Evolutionary conservation across 92 coral and sea anemone species (phyloP), one percentile per base, ranked within the genome.

Genomic region (Micromussa lordhowensis): DNA sequence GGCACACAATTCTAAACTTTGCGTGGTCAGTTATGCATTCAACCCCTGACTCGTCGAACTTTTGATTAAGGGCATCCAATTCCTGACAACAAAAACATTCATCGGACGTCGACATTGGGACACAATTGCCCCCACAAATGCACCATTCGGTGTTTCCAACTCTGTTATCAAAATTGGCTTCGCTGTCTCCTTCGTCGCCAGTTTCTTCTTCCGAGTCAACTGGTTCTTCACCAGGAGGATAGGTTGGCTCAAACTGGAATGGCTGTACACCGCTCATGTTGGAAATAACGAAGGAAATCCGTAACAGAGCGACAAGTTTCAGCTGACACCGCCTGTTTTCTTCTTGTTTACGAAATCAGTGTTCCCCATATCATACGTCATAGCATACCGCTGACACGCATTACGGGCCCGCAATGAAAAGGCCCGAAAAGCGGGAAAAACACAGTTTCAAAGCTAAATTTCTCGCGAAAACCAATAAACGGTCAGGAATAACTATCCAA

Each of bases 1-100:
- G 68, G 54, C 94, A 88, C 32, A 88, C 91, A 49, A 88, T 66
- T 36, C 32, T 76, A 28, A 91, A 88, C 35, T 79, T 88, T 30
- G 68, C 58, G 21, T 87, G 93, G 22, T 64, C 73, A 7, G 93
- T 87, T 34, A 86, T 18, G 34, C 78, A 74, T 24, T 31, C 57
- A 63, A 63, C 29, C 35, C 21, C 58, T 7, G 3, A 55, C 49
- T 14, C 30, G 19, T 55, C 84, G 3, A 80, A n/a, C 26, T 26
- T n/a, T 64, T 17, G 49, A 64, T 57, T 80, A 2, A 55, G 31
- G 7, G 30, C 59, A 1, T 35, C 75, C 57, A 64, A 11, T 29
- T 68, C 66, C 22, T 48, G 78, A 34, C 68, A 83, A 14, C 78
- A n/a, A n/a, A 68, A n/a, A 72, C 78, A 68, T 34, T 83, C 28